Evolutionary conservation across 1,140 invertebrate genomes (phyloP).

Genomic region (Drosophila virilis): DNA sequence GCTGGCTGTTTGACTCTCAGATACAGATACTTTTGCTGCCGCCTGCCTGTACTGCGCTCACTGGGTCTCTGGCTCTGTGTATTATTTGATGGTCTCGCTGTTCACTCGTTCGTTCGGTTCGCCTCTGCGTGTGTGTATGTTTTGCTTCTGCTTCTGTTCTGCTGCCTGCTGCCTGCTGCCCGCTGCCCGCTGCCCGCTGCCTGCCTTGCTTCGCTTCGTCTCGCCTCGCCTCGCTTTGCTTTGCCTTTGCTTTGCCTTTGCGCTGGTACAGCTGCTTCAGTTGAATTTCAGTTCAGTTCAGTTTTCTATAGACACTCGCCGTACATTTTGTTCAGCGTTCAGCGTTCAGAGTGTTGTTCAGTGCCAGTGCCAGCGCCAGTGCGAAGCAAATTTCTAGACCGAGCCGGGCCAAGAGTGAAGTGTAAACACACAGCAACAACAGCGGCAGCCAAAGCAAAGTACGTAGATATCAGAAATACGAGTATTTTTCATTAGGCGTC

Average conservation of each 20-base stretch:
- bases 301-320: slow-evolving; percentile 76
- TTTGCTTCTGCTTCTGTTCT: slow-evolving; percentile 48
- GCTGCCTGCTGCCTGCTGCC: slow-evolving; percentile 15
- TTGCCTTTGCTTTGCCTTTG: slow-evolving; percentile 45
- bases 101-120: slow-evolving; percentile 64
- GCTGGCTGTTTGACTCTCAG: slow-evolving; percentile 59
- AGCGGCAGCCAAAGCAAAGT: slow-evolving; percentile 61
- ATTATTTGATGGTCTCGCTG: slow-evolving; percentile 80
- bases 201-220: slow-evolving; percentile 11
- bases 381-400: slow-evolving; percentile 60
- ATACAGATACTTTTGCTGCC: slow-evolving; percentile 59
- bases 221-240: slow-evolving; percentile 25
- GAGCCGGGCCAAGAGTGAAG: slow-evolving; percentile 56
- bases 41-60: slow-evolving; percentile 57
- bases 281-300: slow-evolving; percentile 83
- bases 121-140: slow-evolving; percentile 32
- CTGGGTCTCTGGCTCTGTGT: slow-evolving; percentile 46
- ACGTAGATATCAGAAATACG: slow-evolving; percentile 70
- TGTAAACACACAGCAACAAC: slow-evolving; percentile 30
- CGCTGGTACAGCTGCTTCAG: slow-evolving; percentile 79
- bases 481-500: slow-evolving; percentile 72
- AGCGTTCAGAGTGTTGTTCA: slow-evolving; percentile 42
- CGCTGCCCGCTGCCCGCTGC: slow-evolving; percentile 2
- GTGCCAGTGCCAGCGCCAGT: slow-evolving; percentile 42
- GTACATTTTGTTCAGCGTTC: slow-evolving; percentile 65